Base-by-base conservation (phyloP, 1,140 invertebrate genomes). In the Brachionus manjavacas region DNA sequence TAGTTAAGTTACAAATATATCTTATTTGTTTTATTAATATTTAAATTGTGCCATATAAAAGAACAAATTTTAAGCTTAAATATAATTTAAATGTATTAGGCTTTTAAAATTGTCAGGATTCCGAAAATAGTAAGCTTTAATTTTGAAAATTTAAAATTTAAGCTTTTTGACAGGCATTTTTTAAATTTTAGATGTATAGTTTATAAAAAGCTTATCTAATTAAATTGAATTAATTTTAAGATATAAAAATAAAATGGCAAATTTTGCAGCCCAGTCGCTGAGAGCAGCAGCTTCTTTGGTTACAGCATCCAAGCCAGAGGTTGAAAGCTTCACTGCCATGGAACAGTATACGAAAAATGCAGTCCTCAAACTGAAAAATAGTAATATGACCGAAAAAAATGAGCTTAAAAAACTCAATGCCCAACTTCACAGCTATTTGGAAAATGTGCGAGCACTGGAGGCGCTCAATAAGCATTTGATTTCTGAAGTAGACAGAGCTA, bases 321-420 rank as follows among this genome's bases (percentile, higher is more conserved):
- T 28, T 49, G 72, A 76, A 49, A 49, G 41, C 3, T 49, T 76
- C 11, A 64, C 79, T 9, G 79, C 79, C 23, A 43, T 81, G 23
- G 39, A 60, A 60, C 31, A 41, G 20, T 81, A 43, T 28, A 81
- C 79, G 46, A 81, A 81, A 68, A 81, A 60, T 64, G 52, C 79
- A 12, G 64, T 81, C n/a, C 16, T 81, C 8, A 64, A 81, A 64
- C 14, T 81, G 39, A 81, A 81, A 68, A 81, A 60, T 31, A 81
- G 52, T 35, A 81, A 81, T 43, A 20, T 43, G 6, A 81, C 23
- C 8, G 79, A 81, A 23, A 81, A 81, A 64, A 28, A 68, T 64
- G 79, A 81, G 25, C 25, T 81, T 0, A 60, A 68, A 81, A 60
- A 68, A 64, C 31, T 81, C 16, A 81, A 81, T 28, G 11, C 35